Conservation (phyloP, 1,140 invertebrate species). For the Drosophila truncata region DNA sequence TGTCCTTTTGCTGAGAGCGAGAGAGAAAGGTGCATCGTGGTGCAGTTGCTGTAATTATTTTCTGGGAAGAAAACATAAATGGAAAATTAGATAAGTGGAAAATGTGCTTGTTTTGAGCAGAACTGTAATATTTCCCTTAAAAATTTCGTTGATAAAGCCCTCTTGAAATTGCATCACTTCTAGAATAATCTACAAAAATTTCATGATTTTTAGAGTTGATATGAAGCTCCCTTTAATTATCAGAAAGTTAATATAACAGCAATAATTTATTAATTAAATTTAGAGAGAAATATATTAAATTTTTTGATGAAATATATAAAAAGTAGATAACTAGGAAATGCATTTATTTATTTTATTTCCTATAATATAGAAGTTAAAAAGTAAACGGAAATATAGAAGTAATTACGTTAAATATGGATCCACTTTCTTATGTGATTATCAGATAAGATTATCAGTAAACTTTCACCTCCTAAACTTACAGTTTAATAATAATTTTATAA, state of each 20-base stretch:
- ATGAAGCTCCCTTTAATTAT: not conserved
- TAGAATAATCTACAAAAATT: slow-evolving; percentile 3
- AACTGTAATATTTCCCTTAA: not conserved
- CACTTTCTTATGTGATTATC: not conserved
- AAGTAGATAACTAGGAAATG: not conserved
- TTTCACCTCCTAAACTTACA: not conserved
- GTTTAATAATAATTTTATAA: not conserved
- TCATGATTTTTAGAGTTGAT: not conserved
- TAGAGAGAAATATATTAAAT: no score
- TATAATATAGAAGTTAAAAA: not conserved
- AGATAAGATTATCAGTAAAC: not conserved
- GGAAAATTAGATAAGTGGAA: not conserved
- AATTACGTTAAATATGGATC: not conserved
- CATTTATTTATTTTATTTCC: not conserved
- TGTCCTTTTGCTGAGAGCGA: not conserved
- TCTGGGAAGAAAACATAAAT: not conserved
- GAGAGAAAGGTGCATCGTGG: not conserved
- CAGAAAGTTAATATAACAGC: not conserved
- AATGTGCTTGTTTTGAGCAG: not conserved
- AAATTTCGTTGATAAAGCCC: not conserved
- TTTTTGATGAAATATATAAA: not conserved
- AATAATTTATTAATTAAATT: not conserved
- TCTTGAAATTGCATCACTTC: slow-evolving; percentile 3
- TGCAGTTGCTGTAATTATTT: slow-evolving; percentile 4
- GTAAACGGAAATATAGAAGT: not conserved